Evolutionary conservation across 2,797 vertebrate species (phyloP), one percentile per base, ranked within the genome.

Genomic region (Selene dorsalis): DNA sequence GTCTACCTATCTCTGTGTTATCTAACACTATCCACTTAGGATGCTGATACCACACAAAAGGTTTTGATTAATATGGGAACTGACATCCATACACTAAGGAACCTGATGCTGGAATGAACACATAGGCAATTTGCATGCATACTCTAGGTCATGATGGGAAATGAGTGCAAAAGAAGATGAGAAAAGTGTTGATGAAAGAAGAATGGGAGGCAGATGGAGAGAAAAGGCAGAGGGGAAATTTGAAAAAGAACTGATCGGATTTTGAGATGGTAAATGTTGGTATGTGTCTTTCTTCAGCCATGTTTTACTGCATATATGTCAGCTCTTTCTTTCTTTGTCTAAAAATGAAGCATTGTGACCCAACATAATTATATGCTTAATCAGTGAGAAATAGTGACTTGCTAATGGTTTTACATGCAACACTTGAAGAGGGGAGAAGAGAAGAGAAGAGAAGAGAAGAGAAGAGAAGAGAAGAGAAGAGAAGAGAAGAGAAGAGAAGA

Each of bases 11-110:
- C 79, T 57, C 59, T 59, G 75, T 63, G 58, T 88, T 87, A 87
- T 91, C 89, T 85, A 74, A 81, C 63, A 57, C 78, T 69, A 35
- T 77, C 82, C 76, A 78, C 69, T 89, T 81, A 83, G 77, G 81
- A 86, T 84, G 77, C 74, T 74, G 85, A 88, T 88, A 69, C 66
- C 18, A 24, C 28, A 69, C 67, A 80, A 74, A 88, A 66, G 75
- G 68, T 89, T 92, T 88, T 91, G 80, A 92, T 90, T 87, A 87
- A 83, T 84, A 90, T 69, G 35, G 59, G 55, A 87, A 65, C 48
- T 82, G 84, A 88, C 87, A 71, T 69, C 78, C 77, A 66, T 88
- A 77, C 20, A 67, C 48, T 43, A 67, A 79, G 63, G 74, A 82
- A 84, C 60, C 76, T 74, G 70, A 78, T 77, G 66, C 70, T 79